These are phyloP conservation scores for Pheosia tremula DNA, from an alignment of 2,888 invertebrate genomes.

Conservation along the genomic window DNA sequence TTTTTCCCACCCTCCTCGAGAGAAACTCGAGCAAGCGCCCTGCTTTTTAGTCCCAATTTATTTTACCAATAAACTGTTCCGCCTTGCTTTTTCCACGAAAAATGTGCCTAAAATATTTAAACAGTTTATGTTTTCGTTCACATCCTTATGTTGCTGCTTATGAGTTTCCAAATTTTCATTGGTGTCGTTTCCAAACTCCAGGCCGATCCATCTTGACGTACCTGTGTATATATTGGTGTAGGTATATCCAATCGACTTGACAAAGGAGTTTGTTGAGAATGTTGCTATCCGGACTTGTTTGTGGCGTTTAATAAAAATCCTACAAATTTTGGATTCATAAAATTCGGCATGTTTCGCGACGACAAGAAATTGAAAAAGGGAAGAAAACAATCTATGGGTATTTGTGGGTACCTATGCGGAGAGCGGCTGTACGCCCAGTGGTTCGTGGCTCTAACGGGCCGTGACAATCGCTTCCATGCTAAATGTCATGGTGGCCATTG, in stretches of 20 bases:
- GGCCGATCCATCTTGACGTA: constrained; percentile 22
- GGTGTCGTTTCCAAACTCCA: constrained; percentile 29
- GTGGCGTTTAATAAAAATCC: constrained; percentile 12
- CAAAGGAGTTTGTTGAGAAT: constrained; percentile 16
- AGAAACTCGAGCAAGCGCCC: constrained; percentile 68
- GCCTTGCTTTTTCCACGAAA: constrained; percentile 69
- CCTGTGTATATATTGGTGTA: not conserved
- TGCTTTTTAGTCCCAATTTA: constrained; percentile 80
- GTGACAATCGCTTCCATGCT: constrained; percentile 83
- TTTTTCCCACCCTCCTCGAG: constrained; percentile 67
- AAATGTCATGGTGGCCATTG: constrained; percentile 84
- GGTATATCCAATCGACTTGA: constrained; percentile 4
- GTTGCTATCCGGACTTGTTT: constrained; percentile 19
- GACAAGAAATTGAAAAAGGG: constrained; percentile 35
- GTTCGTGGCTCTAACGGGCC: constrained; percentile 75
- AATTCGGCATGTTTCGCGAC: constrained; percentile 20
- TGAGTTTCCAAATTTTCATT: constrained; percentile 34
- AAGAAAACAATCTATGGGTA: constrained; percentile 55
- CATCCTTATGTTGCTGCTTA: constrained; percentile 61
- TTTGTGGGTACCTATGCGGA: constrained; percentile 63
- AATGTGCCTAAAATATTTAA: constrained; percentile 76
- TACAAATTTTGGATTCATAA: constrained; percentile 22
- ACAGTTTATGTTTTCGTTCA: constrained; percentile 68
- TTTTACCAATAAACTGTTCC: constrained; percentile 76
- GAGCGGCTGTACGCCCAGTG: constrained; percentile 71